Percentiles rank a stretch among this genome's conserved stretches.
Conservation (phyloP, 1,140 invertebrate genomes). For the Notospermus geniculatus region DNA sequence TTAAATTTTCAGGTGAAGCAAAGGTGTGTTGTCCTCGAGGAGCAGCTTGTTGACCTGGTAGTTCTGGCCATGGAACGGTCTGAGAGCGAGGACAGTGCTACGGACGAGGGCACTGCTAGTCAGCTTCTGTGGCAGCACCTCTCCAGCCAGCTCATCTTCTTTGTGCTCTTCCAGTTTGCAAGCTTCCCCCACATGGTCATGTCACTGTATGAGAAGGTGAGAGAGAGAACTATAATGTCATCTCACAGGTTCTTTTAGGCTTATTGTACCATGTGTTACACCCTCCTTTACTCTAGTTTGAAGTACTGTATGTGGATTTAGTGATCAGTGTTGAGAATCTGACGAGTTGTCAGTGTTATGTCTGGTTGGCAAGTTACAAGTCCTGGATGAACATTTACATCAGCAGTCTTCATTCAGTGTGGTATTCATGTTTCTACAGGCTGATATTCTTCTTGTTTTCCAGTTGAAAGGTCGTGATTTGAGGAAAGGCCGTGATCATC, state of each 20-base stretch:
- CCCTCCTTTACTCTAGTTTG: too few species aligned
- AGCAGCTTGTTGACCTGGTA: conserved; percentile 88
- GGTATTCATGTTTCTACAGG: not conserved
- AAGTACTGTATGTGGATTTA: too few species aligned
- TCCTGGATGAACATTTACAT: too few species aligned
- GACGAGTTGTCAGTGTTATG: too few species aligned
- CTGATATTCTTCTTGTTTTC: conserved; percentile 28
- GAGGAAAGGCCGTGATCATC: conserved; percentile 84
- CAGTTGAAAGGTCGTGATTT: conserved; percentile 76
- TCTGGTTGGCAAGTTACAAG: not conserved
- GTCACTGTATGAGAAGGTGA: conserved; percentile 80
- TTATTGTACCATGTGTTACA: too few species aligned
- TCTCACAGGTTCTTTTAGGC: too few species aligned
- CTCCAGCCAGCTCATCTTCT: conserved; percentile 93
- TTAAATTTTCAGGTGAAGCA: conserved; percentile 76
- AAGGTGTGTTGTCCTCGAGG: conserved; percentile 83
- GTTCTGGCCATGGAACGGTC: conserved; percentile 89
- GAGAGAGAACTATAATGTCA: not conserved
- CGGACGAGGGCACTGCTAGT: conserved; percentile 66
- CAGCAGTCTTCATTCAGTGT: not conserved
- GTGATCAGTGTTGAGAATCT: too few species aligned
- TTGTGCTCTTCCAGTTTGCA: conserved; percentile 91
- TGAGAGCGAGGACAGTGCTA: conserved; percentile 63
- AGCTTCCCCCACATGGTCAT: conserved; percentile 89
- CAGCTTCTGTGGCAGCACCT: conserved; percentile 90